A percentile compares a stretch with the other conserved stretches of the same genome.
Evolutionary conservation across 2,888 invertebrate species (phyloP).

Genomic region (Myopa tessellatipennis): DNA sequence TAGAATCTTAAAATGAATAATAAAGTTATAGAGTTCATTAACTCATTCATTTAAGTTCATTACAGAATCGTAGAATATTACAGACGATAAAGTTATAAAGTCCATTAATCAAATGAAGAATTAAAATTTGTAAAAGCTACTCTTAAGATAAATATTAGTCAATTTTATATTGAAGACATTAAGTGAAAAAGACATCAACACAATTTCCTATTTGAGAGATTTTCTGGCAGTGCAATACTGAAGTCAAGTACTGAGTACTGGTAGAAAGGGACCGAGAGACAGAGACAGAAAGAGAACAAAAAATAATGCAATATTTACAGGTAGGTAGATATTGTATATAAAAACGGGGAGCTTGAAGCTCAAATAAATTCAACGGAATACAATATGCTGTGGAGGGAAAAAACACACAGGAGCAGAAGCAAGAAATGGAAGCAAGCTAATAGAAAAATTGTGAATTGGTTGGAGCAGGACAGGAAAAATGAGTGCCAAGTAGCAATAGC

Average conservation of each 20-base stretch:
- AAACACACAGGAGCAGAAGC: not conserved
- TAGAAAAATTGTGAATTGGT: slow-evolving; percentile 4
- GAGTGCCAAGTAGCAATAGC: not conserved
- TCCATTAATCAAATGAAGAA: no score
- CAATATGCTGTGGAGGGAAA: not conserved
- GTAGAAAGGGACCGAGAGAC: no score
- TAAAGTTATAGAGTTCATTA: no score
- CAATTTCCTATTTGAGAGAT: no score
- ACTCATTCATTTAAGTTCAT: no score
- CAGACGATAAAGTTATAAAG: no score
- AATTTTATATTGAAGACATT: no score
- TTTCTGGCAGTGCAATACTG: not conserved
- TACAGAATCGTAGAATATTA: no score
- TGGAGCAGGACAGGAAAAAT: not conserved
- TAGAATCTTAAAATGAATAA: no score
- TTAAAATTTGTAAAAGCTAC: no score
- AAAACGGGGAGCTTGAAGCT: not conserved
- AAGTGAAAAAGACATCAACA: no score
- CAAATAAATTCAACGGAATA: slow-evolving; percentile 3
- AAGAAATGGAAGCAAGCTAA: not conserved
- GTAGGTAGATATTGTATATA: not conserved
- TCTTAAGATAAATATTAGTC: no score
- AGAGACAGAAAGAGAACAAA: not conserved
- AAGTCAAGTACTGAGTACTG: not conserved
- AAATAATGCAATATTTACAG: not conserved